Percentiles rank a stretch among this genome's conserved stretches.
These are phyloP conservation scores for Eudorcas thomsonii DNA, from an alignment of 2,113 vertebrate genomes.

Conservation along the genomic window DNA sequence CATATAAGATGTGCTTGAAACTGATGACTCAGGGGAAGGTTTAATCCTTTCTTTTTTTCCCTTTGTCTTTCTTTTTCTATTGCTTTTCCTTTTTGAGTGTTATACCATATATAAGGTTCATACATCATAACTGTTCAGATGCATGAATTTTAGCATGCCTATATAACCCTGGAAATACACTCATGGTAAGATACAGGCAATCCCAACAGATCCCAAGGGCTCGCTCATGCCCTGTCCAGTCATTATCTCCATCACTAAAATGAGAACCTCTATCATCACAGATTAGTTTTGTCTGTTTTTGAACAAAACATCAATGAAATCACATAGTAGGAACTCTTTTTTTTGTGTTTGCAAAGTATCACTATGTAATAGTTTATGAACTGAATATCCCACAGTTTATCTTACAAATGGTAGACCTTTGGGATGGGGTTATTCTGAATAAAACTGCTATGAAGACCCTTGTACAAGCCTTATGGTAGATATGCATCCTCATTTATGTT, in stretches of 20 bases:
- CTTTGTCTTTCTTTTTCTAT: background rate
- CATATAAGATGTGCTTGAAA: background rate
- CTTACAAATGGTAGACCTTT: background rate
- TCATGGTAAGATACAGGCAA: background rate
- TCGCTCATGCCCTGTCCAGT: background rate
- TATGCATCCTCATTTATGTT: background rate
- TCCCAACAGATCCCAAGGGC: background rate
- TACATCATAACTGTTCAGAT: background rate
- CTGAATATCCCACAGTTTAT: background rate
- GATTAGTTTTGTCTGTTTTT: conserved; percentile 4
- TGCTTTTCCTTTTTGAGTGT: background rate
- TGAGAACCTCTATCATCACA: background rate
- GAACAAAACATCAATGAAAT: background rate
- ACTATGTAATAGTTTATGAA: background rate
- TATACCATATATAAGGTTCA: background rate
- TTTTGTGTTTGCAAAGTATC: background rate
- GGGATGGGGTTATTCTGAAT: background rate
- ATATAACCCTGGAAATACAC: background rate
- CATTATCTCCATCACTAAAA: background rate
- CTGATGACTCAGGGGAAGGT: background rate
- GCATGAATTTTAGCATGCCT: background rate
- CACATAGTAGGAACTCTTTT: background rate
- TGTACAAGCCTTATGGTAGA: background rate
- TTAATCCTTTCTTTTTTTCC: background rate
- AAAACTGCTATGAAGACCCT: background rate